Base-by-base conservation (phyloP, 2,888 invertebrate genomes). In the Trachelus tabidus region DNA sequence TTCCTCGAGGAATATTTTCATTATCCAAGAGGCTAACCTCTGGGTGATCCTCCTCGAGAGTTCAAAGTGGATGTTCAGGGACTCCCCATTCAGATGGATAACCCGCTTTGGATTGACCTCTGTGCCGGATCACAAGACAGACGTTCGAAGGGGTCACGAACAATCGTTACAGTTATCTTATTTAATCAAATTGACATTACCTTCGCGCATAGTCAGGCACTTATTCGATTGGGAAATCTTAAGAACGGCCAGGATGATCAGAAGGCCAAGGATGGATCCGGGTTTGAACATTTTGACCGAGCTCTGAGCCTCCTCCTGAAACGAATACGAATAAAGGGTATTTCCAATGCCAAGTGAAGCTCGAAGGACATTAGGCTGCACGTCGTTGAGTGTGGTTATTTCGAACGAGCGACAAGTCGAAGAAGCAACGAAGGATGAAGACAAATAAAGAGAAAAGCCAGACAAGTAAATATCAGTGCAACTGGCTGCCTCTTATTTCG, bases 1-100 rank as follows among this genome's bases (percentile, higher is more conserved):
- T 82, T 94, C 93, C 71, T 89, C 92, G 12, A 94, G 87, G 83
- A 94, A 94, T 78, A 94, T 94, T 79, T 92, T 93, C 90, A 94
- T 94, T 73, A 94, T 92, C 81, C 93, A 91, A 0, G 94, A 93
- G 56, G 92, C 92, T 69, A 95, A 87, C 79, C 93, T 93, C 84
- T 95, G 94, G 0, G 93, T 93, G 12, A 93, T 86, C 76, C 94
- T 91, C 40, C 90, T 90, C 0, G 94, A 93, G 0, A 93, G 92
- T 86, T 94, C 94, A 77, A 95, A 88, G 1, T 90, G 91, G 34
- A 94, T 90, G 79, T 91, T 90, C 76, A 92, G 80, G 1, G 91
- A 87, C 75, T 90, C 84, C 6, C 91, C 91, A n/a, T 92, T 89
- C 74, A 89, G 84, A 77, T 91, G 89, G 35, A 92, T 89, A 76